Evolutionary conservation across 1,140 invertebrate genomes (phyloP).

Genomic region (Aethina tumida): DNA sequence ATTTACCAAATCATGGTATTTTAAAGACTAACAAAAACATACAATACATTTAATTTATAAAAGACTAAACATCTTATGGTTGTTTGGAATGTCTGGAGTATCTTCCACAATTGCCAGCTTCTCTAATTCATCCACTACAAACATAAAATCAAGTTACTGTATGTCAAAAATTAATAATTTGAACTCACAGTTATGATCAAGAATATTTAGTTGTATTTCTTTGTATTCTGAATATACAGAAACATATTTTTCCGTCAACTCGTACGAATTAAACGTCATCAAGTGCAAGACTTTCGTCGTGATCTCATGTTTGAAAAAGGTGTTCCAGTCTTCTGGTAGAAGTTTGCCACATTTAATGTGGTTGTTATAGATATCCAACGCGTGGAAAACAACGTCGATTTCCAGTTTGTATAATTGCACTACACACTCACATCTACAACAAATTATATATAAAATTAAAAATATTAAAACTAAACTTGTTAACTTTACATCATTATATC

Average conservation of each 20-base stretch:
- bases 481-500: neutral
- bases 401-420: conserved; percentile 19
- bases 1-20: too few relatives aligned
- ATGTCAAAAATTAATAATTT: too few relatives aligned
- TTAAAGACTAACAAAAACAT: too few relatives aligned
- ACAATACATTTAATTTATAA: too few relatives aligned
- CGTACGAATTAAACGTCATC: conserved; percentile 19
- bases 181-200: too few relatives aligned
- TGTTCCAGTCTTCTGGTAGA: conserved; percentile 12
- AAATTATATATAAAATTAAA: conserved; percentile 4
- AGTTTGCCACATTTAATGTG: neutral
- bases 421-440: conserved; percentile 20
- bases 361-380: conserved; percentile 10
- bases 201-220: too few relatives aligned
- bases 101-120: too few relatives aligned
- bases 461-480: neutral
- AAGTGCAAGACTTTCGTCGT: conserved; percentile 15
- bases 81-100: too few relatives aligned
- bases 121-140: too few relatives aligned
- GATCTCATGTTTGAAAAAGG: conserved; percentile 16
- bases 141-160: too few relatives aligned
- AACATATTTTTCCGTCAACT: conserved; percentile 22
- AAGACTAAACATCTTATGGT: too few relatives aligned
- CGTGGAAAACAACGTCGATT: conserved; percentile 18
- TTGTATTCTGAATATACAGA: conserved; percentile 18